Evolutionary conservation across 2,113 vertebrate genomes (phyloP), one percentile per base, ranked within the genome.

Genomic region (Chionomys nivalis): DNA sequence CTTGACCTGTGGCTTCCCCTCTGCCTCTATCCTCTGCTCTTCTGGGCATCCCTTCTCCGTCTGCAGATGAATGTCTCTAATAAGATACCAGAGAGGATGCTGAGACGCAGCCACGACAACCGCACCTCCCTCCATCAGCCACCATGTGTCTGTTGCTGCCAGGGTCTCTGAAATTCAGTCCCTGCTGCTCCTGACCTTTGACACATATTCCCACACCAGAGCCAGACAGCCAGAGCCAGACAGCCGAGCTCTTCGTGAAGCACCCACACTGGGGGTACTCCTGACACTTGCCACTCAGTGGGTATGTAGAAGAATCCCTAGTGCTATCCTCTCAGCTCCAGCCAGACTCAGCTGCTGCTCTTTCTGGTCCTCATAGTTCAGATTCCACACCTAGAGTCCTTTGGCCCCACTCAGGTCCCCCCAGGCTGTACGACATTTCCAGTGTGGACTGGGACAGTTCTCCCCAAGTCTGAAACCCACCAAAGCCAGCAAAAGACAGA

Each of bases 321-420:
- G 5, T 8, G 3, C 19, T 8, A 6, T 17, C 14, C 65, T 7
- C 70, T 39, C 63, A 19, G 21, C 33, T 23, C 26, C 49, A 33
- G 87, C 36, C 39, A 49, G 33, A 19, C 6, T 23, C 31, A n/a
- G 0, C 23, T 58, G 26, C 5, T 0, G 47, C 28, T 86, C 73
- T 79, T 79, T 72, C 47, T 4, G 10, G 49, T 3, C 58, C 83
- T 26, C 2, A 24, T 6, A 47, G 58, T 26, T 58, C 81, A 58
- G 19, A 52, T 17, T 3, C 19, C 0, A 42, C 21, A 26, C 5
- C 31, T 12, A 0, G 11, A 19, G n/a, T 4, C 6, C 3, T 58
- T 7, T 1, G 11, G 21, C 10, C 19, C 7, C 17, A 0, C 21
- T 6, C 42, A 26, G 13, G 3, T 28, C 10, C 85, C 42, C 44